Evolutionary conservation across 2,888 invertebrate genomes (phyloP).

Genomic region (Lasioglossum lativentre): DNA sequence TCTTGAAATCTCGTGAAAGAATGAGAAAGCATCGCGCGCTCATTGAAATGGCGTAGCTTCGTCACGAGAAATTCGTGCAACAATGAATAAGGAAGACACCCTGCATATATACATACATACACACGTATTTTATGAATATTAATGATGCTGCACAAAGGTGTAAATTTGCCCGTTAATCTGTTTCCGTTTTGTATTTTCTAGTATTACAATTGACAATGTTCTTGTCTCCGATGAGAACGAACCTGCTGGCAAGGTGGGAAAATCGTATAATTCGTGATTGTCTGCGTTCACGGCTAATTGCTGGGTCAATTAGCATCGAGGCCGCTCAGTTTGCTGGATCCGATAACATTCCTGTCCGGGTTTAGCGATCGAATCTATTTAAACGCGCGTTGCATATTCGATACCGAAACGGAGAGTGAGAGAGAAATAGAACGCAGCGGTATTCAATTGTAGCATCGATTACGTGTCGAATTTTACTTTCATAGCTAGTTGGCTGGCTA

Average conservation of each 20-base stretch:
- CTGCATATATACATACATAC: not conserved
- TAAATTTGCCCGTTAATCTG: conserved; percentile 28
- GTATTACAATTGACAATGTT: conserved; percentile 17
- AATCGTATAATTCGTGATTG: conserved; percentile 29
- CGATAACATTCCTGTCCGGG: conserved; percentile 54
- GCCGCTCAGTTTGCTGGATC: conserved; percentile 39
- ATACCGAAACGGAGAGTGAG: not conserved
- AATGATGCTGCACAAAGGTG: conserved; percentile 63
- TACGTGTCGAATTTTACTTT: conserved; percentile 44
- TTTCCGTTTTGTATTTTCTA: conserved; percentile 11
- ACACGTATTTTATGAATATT: conserved; percentile 49
- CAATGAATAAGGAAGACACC: not conserved
- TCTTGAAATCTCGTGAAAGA: not conserved
- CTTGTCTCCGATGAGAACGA: conserved; percentile 25
- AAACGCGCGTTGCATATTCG: not conserved
- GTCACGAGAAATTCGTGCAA: not conserved
- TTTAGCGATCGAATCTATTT: not conserved
- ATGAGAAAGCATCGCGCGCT: not conserved
- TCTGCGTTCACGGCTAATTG: conserved; percentile 70
- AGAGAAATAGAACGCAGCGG: not conserved
- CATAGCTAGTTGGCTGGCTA: conserved; percentile 21
- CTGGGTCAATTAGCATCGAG: conserved; percentile 75
- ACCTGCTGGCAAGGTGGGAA: conserved; percentile 73
- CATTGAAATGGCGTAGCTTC: not conserved
- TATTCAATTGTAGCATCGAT: conserved; percentile 41